phyloP scores from a whole-genome alignment of 2,797 vertebrate genomes.

The Champsocephalus gunnari region DNA sequence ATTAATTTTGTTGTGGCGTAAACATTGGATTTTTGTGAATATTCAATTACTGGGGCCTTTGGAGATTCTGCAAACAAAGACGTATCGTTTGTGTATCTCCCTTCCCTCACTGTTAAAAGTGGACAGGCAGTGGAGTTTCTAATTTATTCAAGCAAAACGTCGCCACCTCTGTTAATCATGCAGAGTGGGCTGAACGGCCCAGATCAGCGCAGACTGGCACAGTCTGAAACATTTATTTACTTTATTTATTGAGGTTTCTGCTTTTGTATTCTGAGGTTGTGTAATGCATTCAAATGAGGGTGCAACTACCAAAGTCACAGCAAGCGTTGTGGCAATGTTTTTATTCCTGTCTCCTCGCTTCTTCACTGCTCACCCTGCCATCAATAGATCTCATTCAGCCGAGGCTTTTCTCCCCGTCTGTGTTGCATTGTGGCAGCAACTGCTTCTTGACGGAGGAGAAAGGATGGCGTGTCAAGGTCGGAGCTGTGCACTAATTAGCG shows the following conservation, averaged over 20 bases:
- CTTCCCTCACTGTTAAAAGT: slow-evolving; percentile 45
- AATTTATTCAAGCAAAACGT: slow-evolving; percentile 81
- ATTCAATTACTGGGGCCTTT: slow-evolving; percentile 81
- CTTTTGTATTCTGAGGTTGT: slow-evolving; percentile 77
- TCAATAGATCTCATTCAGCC: slow-evolving; percentile 80
- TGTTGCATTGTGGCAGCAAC: slow-evolving; percentile 74
- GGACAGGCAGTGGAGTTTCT: slow-evolving; percentile 67
- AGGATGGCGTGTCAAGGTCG: slow-evolving; percentile 81
- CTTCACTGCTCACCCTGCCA: slow-evolving; percentile 70
- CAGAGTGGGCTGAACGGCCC: slow-evolving; percentile 76
- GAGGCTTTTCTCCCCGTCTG: slow-evolving; percentile 67
- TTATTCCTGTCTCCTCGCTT: slow-evolving; percentile 73
- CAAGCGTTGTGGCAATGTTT: slow-evolving; percentile 73
- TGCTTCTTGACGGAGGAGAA: slow-evolving; percentile 69
- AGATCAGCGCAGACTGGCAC: slow-evolving; percentile 64
- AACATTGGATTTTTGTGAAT: slow-evolving; percentile 79
- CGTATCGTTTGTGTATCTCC: slow-evolving; percentile 67
- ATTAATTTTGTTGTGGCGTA: slow-evolving; percentile 83
- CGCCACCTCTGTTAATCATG: slow-evolving; percentile 75
- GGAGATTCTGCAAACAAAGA: slow-evolving; percentile 79
- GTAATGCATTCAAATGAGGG: slow-evolving; percentile 82
- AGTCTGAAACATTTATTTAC: slow-evolving; percentile 62
- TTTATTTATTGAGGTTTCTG: slow-evolving; percentile 80
- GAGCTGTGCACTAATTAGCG: slow-evolving; percentile 79
- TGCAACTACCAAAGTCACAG: slow-evolving; percentile 78